Percentiles rank a stretch among this genome's conserved stretches.
These are phyloP conservation scores for Sebastes dallii DNA, from an alignment of 2,797 vertebrate genomes.

Conservation along the genomic window DNA sequence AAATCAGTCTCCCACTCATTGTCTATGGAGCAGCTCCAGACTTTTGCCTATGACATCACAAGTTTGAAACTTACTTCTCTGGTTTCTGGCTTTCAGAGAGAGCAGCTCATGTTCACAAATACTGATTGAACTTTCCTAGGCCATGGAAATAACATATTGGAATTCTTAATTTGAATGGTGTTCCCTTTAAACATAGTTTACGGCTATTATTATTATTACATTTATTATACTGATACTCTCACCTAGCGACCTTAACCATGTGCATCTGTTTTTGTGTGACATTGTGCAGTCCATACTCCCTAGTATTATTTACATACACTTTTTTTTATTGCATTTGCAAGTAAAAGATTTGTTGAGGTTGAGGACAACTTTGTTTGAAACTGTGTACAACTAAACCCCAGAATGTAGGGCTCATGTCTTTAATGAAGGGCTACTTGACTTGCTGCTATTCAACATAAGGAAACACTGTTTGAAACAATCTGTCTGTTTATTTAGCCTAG, in stretches of 20 bases:
- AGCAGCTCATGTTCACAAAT: too few species aligned
- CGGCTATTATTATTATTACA: too few species aligned
- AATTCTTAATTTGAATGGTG: too few species aligned
- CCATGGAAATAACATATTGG: rapidly evolving
- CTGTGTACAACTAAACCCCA: neutral
- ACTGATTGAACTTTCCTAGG: too few species aligned
- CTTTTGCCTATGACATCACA: too few species aligned
- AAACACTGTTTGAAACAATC: too few species aligned
- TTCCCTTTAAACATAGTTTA: neutral
- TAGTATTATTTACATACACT: neutral
- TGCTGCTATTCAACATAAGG: neutral
- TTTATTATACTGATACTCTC: neutral
- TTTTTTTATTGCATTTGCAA: neutral
- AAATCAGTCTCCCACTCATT: too few species aligned
- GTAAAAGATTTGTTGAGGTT: neutral
- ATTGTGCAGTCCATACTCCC: rapidly evolving
- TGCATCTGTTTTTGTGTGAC: neutral
- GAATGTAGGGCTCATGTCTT: neutral
- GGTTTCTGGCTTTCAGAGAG: too few species aligned
- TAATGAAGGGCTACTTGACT: neutral
- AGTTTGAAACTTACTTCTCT: too few species aligned
- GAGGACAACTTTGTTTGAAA: neutral
- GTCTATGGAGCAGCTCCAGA: too few species aligned
- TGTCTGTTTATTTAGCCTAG: too few species aligned
- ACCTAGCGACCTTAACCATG: too few species aligned